These are phyloP conservation scores for Suncus etruscus DNA, from an alignment of 2,113 vertebrate genomes.

Conservation along the genomic window DNA sequence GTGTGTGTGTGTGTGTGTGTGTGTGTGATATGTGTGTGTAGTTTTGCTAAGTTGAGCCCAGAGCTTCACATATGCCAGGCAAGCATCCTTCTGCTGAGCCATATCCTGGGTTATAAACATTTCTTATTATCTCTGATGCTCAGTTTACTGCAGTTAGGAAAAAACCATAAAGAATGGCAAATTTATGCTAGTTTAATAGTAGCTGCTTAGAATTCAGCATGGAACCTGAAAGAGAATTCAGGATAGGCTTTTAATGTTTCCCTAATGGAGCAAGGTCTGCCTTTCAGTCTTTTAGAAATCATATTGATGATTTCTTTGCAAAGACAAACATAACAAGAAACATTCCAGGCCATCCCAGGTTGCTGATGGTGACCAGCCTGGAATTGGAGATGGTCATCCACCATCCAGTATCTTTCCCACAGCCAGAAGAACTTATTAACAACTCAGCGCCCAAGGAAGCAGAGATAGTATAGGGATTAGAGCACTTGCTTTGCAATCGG, in stretches of 20 bases:
- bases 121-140: too few species aligned
- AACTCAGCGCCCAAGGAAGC: neutral
- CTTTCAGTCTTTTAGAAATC: constrained; percentile 40
- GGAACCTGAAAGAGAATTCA: constrained; percentile 13
- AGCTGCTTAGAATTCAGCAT: constrained; percentile 15
- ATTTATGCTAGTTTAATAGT: neutral
- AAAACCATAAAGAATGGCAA: neutral
- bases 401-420: neutral
- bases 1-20: too few species aligned
- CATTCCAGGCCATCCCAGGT: neutral
- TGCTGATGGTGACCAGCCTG: neutral
- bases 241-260: neutral
- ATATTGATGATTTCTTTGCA: constrained; percentile 14
- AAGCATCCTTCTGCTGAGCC: neutral
- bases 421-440: neutral
- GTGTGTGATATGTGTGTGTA: too few species aligned
- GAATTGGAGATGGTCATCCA: neutral
- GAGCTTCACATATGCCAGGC: neutral
- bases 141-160: too few species aligned
- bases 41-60: neutral
- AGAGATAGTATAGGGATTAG: neutral
- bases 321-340: neutral
- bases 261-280: neutral
- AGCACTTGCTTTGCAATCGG: neutral
- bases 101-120: too few species aligned